These are phyloP conservation scores for Venturia canescens DNA, from an alignment of 1,140 invertebrate genomes.

Conservation along the genomic window DNA sequence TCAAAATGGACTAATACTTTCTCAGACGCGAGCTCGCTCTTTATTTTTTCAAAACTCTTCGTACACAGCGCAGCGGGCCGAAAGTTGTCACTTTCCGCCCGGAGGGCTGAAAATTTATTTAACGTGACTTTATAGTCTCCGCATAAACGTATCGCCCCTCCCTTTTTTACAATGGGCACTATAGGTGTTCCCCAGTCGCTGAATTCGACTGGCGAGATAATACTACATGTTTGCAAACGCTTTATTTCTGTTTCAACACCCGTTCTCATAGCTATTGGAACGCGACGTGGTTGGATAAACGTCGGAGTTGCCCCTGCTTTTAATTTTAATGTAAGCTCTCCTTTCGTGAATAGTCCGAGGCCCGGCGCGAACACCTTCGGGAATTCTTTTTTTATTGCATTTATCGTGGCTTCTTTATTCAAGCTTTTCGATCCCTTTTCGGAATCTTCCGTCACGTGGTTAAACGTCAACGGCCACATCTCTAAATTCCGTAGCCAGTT, in stretches of 20 bases:
- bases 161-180: neutral
- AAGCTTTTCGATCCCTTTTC: neutral
- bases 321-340: constrained; percentile 31
- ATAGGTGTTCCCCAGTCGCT: constrained; percentile 4
- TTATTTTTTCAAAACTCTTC: constrained; percentile 59
- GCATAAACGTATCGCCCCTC: neutral
- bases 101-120: constrained; percentile 60
- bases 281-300: constrained; percentile 43
- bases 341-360: constrained; percentile 21
- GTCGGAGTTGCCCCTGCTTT: constrained; percentile 27
- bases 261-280: constrained; percentile 49
- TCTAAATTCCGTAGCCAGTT: constrained; percentile 41
- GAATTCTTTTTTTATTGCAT: neutral
- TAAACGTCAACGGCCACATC: constrained; percentile 5
- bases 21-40: constrained; percentile 49
- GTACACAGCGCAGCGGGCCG: no score
- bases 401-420: no score
- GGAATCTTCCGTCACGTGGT: neutral
- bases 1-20: constrained; percentile 67
- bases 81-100: no score
- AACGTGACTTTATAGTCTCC: constrained; percentile 43
- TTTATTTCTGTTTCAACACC: constrained; percentile 52
- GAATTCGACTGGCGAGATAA: neutral
- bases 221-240: constrained; percentile 30
- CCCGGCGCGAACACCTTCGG: constrained; percentile 9